phyloP scores from a whole-genome alignment of 2,888 invertebrate species.

The Ectemnius lituratus region DNA sequence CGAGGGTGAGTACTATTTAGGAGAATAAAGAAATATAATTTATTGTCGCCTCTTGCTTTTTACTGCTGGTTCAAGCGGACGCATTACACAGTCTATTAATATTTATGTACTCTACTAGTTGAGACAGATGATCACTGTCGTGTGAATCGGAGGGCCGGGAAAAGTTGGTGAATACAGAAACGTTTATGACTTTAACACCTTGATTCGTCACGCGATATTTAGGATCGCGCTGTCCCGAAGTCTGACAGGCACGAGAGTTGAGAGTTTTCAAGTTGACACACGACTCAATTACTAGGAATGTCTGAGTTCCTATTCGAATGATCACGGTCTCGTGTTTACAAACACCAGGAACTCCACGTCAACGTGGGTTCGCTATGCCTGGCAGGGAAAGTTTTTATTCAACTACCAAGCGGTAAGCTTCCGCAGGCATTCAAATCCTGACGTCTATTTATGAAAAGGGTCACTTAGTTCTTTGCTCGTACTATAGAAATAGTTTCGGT shows the following conservation, averaged over 20 bases:
- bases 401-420: too few species aligned
- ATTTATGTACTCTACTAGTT: too few species aligned
- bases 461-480: too few species aligned
- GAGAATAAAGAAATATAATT: too few species aligned
- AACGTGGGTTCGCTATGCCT: slow-evolving; percentile 1
- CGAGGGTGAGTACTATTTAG: slow-evolving; percentile 79
- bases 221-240: slow-evolving; percentile 41
- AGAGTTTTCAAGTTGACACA: slow-evolving; percentile 35
- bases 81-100: too few species aligned
- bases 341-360: slow-evolving; percentile 7
- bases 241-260: slow-evolving; percentile 38
- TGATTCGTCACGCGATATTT: slow-evolving; percentile 49
- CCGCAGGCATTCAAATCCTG: too few species aligned
- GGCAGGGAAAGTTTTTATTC: not conserved
- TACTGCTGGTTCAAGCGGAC: too few species aligned
- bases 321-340: slow-evolving; percentile 36
- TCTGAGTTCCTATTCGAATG: slow-evolving; percentile 14
- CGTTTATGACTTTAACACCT: slow-evolving; percentile 16
- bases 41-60: too few species aligned
- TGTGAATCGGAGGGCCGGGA: too few species aligned
- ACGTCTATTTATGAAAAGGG: too few species aligned
- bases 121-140: too few species aligned
- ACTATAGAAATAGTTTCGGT: too few species aligned
- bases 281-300: slow-evolving; percentile 48
- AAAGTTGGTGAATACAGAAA: not conserved